Evolutionary conservation across 2,113 vertebrate genomes (phyloP), one percentile per base, ranked within the genome.

Genomic region (Rhadina sibilatrix): DNA sequence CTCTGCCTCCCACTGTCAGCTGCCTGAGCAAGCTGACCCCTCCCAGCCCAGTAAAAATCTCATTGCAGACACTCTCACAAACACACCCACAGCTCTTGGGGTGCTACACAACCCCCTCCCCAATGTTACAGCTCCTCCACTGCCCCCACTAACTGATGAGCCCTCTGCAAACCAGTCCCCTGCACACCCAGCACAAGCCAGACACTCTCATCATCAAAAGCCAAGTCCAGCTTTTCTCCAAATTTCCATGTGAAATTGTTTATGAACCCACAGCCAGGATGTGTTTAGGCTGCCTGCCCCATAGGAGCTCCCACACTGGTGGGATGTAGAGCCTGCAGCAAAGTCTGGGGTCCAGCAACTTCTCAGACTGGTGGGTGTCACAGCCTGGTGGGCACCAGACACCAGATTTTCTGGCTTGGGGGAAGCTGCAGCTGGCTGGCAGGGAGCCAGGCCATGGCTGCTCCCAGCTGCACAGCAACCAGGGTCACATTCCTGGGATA

Each of bases 401-500:
- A 21, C 22, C 46, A 22, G 15, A 22, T 5, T 44, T 13, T 22
- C 25, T 8, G 1, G 31, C 49, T 1, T 0, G 53, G 15, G 37
- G 28, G 4, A 83, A 46, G 47, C 71, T 93, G 89, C 95, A 95
- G 95, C 93, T 96, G 94, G 90, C 75, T 95, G 92, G 95, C 92
- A 72, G 25, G 28, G 71, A 69, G 66, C 27, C 86, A 70, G 60
- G 68, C 79, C 27, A 11, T 1, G 64, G 79, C 86, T 14, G 2
- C 44, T 87, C 76, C 76, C 93, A 94, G 94, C 82, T 80, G 82
- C 84, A 49, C 17, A 11, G 79, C 75, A 60, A 89, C 87, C 93
- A 95, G 93, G 87, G 94, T 94, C 84, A 95, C 94, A 95, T 95
- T 96, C 96, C 83, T 81, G 70, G 78, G n/a, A 96, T 95, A 85